phyloP scores from a whole-genome alignment of 2,888 invertebrate genomes.

The Mythimna loreyi region DNA sequence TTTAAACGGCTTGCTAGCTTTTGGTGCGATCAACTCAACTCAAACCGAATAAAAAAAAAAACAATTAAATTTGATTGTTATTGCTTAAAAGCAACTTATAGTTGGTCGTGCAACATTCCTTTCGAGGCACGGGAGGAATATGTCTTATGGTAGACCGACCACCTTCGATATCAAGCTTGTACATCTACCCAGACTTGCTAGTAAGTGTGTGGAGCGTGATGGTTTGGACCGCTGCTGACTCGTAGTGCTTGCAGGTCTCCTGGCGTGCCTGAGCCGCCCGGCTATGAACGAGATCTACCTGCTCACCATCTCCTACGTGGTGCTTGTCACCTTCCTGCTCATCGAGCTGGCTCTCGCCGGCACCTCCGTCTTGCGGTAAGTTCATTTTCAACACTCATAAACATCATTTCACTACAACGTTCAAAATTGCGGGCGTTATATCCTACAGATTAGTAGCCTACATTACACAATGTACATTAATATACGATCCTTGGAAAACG shows the following conservation, averaged over 20 bases:
- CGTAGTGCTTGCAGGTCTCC: slow-evolving; percentile 89
- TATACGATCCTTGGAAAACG: neutral
- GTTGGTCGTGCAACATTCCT: neutral
- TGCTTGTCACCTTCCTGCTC: slow-evolving; percentile 94
- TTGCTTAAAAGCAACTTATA: neutral
- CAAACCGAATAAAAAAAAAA: too few relatives aligned
- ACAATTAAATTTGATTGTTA: neutral
- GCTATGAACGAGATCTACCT: slow-evolving; percentile 97
- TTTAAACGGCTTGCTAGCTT: too few relatives aligned
- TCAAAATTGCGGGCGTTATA: neutral
- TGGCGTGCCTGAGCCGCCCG: slow-evolving; percentile 94
- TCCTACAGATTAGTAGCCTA: neutral
- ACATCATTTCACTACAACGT: neutral
- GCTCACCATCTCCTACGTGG: slow-evolving; percentile 95
- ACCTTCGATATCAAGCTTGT: neutral
- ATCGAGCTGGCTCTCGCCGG: slow-evolving; percentile 91
- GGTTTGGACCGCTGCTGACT: neutral
- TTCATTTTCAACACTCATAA: neutral
- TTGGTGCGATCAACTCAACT: too few relatives aligned
- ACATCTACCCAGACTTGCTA: neutral
- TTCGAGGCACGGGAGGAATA: neutral
- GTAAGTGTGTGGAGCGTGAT: neutral
- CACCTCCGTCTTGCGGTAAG: slow-evolving; percentile 86
- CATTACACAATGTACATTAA: neutral
- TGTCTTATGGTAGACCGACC: neutral